Evolutionary conservation across 2,113 vertebrate species (phyloP).

Genomic region (Australoheros scitulus): DNA sequence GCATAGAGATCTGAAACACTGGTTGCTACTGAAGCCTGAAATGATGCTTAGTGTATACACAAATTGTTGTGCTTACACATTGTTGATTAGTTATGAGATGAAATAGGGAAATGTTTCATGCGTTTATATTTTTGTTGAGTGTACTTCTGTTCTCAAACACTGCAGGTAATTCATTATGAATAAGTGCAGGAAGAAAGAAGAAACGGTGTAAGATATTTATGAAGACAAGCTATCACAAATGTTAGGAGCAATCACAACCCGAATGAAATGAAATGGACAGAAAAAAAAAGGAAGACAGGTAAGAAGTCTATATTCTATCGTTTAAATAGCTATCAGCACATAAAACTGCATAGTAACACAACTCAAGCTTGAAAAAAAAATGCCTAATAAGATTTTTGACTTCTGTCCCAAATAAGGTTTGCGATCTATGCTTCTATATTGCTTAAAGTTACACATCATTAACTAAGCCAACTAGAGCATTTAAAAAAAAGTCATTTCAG

Average conservation of each 20-base stretch:
- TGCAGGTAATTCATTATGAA: constrained; percentile 5
- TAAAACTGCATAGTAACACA: background rate
- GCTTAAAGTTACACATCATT: background rate
- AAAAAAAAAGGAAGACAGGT: background rate
- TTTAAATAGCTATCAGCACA: background rate
- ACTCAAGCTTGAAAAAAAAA: too few species aligned
- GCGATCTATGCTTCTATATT: background rate
- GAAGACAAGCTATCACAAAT: background rate
- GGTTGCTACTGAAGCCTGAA: too few species aligned
- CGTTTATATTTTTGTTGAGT: too few species aligned
- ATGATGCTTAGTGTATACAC: too few species aligned
- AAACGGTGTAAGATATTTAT: background rate
- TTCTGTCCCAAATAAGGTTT: background rate
- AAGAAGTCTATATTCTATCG: background rate
- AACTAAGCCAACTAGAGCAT: too few species aligned
- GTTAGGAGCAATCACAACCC: background rate
- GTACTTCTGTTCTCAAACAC: background rate
- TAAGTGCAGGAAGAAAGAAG: background rate
- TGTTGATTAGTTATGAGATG: too few species aligned
- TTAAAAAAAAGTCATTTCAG: background rate
- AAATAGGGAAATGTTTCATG: too few species aligned
- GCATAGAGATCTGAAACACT: too few species aligned
- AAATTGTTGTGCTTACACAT: too few species aligned
- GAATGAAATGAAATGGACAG: background rate
- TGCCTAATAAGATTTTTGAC: background rate